Percentiles rank a stretch among this genome's conserved stretches.
These are phyloP conservation scores for Heliconius hortense DNA, from an alignment of 2,888 invertebrate genomes.

Conservation along the genomic window DNA sequence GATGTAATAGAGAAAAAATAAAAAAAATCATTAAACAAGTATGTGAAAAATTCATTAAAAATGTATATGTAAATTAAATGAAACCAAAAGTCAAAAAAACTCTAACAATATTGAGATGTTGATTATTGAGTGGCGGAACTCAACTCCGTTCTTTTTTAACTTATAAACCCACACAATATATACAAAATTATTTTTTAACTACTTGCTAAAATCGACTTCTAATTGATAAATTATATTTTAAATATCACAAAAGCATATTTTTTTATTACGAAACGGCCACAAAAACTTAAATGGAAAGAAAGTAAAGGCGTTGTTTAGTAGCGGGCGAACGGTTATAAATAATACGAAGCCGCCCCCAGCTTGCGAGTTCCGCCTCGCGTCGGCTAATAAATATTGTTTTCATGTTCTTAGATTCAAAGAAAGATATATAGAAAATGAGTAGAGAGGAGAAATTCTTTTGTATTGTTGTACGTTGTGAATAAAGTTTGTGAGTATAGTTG, in stretches of 20 bases:
- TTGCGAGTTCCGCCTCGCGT: conserved; percentile 32
- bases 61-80: too few relatives aligned
- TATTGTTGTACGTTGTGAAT: background rate
- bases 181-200: too few relatives aligned
- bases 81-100: too few relatives aligned
- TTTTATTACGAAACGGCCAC: conserved; percentile 25
- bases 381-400: conserved; percentile 38
- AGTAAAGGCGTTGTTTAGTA: conserved; percentile 38
- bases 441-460: conserved; percentile 32
- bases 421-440: conserved; percentile 33
- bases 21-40: too few relatives aligned
- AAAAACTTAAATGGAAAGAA: conserved; percentile 34
- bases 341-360: conserved; percentile 42
- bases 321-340: conserved; percentile 42
- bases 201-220: too few relatives aligned
- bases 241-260: background rate
- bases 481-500: background rate
- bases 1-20: background rate
- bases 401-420: conserved; percentile 33
- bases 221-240: background rate
- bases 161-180: too few relatives aligned
- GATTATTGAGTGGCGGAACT: too few relatives aligned
- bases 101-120: too few relatives aligned
- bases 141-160: too few relatives aligned
- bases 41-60: too few relatives aligned